A percentile compares a stretch with the other conserved stretches of the same genome.
phyloP scores from a whole-genome alignment of 2,888 invertebrate species.

The Hedya salicella region DNA sequence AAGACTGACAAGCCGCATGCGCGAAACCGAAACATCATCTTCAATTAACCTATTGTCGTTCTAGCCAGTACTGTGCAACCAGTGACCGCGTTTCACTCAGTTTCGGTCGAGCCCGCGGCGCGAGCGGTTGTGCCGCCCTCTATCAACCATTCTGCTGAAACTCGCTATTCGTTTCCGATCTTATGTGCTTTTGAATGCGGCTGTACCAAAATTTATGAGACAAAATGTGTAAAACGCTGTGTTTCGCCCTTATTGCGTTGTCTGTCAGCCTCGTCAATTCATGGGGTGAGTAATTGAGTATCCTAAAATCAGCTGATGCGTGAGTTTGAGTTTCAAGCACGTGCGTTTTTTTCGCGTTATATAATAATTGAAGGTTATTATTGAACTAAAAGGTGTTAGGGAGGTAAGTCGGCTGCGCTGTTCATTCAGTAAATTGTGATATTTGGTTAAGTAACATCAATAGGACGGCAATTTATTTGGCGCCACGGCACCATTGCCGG shows the following conservation, averaged over 20 bases:
- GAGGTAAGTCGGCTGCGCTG: background rate
- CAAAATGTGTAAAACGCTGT: conserved; percentile 76
- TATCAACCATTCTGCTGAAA: conserved; percentile 68
- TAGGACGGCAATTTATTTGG: conserved; percentile 81
- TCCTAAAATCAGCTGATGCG: conserved; percentile 74
- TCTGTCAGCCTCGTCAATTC: conserved; percentile 64
- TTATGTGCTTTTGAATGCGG: conserved; percentile 70
- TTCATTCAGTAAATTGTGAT: conserved; percentile 36
- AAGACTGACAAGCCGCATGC: conserved; percentile 56
- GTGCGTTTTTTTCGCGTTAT: conserved; percentile 75
- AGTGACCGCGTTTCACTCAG: conserved; percentile 60
- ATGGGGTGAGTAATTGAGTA: conserved; percentile 83
- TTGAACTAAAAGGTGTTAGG: conserved; percentile 31
- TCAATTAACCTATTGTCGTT: conserved; percentile 66
- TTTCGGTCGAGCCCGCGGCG: conserved; percentile 69
- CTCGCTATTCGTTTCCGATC: conserved; percentile 64
- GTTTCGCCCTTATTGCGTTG: conserved; percentile 64
- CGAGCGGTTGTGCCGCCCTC: conserved; percentile 70
- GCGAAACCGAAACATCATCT: conserved; percentile 57
- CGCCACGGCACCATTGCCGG: conserved; percentile 80
- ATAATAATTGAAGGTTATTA: conserved; percentile 59
- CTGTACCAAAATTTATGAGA: conserved; percentile 69
- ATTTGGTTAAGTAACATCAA: conserved; percentile 59
- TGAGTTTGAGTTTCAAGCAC: conserved; percentile 58
- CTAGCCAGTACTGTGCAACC: conserved; percentile 30